phyloP scores from a whole-genome alignment of 2,797 vertebrate species.

The Hemitrygon akajei region DNA sequence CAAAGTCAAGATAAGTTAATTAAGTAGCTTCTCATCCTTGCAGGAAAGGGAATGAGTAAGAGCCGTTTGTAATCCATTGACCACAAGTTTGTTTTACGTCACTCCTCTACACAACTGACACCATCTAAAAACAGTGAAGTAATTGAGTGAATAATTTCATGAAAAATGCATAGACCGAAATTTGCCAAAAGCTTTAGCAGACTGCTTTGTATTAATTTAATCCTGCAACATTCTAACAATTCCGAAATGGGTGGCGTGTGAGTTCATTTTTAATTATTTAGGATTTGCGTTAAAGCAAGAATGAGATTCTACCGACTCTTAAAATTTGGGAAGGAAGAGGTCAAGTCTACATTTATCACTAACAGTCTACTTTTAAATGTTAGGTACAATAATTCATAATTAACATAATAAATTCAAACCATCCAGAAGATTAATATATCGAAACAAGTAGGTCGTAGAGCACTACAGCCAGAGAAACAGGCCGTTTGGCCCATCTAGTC shows the following conservation, averaged over 20 bases:
- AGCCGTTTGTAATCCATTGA: background rate
- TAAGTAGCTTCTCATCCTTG: slow-evolving; percentile 28
- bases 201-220: background rate
- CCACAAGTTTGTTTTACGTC: background rate
- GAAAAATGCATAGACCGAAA: background rate
- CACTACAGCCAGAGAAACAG: too few species aligned
- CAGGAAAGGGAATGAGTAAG: background rate
- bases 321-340: background rate
- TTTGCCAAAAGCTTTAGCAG: background rate
- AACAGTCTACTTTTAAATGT: background rate
- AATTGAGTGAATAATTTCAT: background rate
- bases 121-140: background rate
- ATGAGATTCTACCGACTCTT: slow-evolving; percentile 14
- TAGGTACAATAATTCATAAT: background rate
- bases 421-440: background rate
- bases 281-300: background rate
- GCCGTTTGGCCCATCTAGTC: too few species aligned
- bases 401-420: slow-evolving; percentile 15
- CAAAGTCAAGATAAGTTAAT: background rate
- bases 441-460: background rate
- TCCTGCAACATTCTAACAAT: background rate
- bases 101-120: background rate
- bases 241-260: background rate
- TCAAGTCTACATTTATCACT: background rate
- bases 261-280: background rate